phyloP scores from a whole-genome alignment of 2,113 vertebrate genomes.

The Callospermophilus lateralis region DNA sequence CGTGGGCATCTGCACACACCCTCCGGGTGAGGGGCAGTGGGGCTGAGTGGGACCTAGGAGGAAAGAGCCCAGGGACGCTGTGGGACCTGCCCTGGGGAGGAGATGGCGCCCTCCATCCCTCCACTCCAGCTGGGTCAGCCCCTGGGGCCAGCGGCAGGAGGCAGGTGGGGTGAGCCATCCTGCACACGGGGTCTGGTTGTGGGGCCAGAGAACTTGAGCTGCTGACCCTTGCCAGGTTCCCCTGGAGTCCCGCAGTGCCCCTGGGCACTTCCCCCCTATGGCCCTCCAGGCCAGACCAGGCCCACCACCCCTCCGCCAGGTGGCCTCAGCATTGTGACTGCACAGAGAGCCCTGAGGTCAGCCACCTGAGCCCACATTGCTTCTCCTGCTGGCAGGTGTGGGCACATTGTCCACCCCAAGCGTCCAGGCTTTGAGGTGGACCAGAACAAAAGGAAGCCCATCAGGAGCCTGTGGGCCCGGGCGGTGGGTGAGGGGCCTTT shows the following conservation, averaged over 20 bases:
- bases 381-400: not conserved
- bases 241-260: not conserved
- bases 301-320: not conserved
- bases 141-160: not conserved
- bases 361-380: not conserved
- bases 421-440: not conserved
- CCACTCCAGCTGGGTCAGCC: too few species aligned
- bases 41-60: too few species aligned
- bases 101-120: not conserved
- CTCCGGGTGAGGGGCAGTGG: too few species aligned
- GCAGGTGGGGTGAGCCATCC: not conserved
- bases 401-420: rapidly evolving
- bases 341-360: not conserved
- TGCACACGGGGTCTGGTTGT: not conserved
- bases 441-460: not conserved
- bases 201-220: not conserved
- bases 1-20: too few species aligned
- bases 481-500: rapidly evolving
- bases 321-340: not conserved
- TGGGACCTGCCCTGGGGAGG: not conserved
- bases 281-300: not conserved
- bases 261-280: rapidly evolving
- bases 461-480: rapidly evolving
- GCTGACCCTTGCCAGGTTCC: rapidly evolving
- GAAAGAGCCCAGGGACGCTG: too few species aligned